Percentiles rank a stretch among this genome's conserved stretches.
These are phyloP conservation scores for Aelia acuminata DNA, from an alignment of 2,888 invertebrate genomes.

Conservation along the genomic window DNA sequence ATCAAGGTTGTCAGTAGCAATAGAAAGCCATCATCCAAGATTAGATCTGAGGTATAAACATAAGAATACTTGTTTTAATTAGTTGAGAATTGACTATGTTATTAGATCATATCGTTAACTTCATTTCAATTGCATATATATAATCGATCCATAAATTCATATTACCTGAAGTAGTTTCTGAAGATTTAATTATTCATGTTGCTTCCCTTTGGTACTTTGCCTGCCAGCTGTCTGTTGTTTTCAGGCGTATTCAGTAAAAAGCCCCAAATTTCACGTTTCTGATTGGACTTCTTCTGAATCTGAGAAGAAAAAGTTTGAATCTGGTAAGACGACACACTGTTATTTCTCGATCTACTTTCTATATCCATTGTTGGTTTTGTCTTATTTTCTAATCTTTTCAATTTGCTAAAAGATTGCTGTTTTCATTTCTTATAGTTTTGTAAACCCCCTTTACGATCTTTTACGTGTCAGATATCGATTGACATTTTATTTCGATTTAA, in stretches of 20 bases:
- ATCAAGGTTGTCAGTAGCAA: constrained; percentile 11
- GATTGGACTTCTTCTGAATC: not conserved
- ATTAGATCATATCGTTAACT: not conserved
- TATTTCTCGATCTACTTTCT: not conserved
- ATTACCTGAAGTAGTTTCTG: not conserved
- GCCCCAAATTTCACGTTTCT: constrained; percentile 8
- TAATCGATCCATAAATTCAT: not conserved
- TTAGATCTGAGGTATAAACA: not conserved
- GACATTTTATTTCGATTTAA: not conserved
- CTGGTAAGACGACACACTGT: not conserved
- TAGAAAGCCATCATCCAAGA: not conserved
- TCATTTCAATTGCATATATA: not conserved
- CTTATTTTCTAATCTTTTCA: not conserved
- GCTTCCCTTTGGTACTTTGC: not conserved
- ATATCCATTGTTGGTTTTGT: not conserved
- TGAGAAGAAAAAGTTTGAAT: not conserved
- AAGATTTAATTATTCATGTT: not conserved
- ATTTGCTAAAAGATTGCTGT: not conserved
- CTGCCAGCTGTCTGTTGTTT: not conserved
- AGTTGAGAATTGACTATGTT: not conserved
- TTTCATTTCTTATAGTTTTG: not conserved
- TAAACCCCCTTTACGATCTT: not conserved
- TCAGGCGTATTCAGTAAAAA: not conserved
- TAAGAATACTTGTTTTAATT: not conserved
- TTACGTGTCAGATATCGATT: not conserved